Base-by-base conservation (phyloP, 2,888 invertebrate genomes). In the Andrena fulva region DNA sequence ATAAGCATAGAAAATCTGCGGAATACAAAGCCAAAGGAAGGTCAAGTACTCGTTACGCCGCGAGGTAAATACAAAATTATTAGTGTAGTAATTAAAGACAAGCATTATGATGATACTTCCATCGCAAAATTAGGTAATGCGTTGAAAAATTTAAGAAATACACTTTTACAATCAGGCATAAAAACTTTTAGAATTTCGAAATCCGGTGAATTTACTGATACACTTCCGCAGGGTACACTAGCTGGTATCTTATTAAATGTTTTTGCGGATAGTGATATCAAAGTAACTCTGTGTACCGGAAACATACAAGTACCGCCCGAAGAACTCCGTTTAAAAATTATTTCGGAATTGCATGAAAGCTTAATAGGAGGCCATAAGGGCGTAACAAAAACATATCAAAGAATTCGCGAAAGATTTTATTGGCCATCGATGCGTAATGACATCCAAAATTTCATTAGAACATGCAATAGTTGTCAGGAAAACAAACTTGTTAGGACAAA, bases 401-500 rank as follows among this genome's bases (percentile, higher is more conserved):
- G 60, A 60, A 60, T 60, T 31, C 60, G 60, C 0, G 60, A 60
- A 31, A 60, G 7, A 31, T 60, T 31, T 31, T 60, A 60, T 31
- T 60, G 60, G 60, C 60, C 60, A 5, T 29, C 27, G 5, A 29
- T 60, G 29, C 60, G 60, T 60, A 60, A 64, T 1, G 48, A 64
- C 1, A 20, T 64, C 48, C 48, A 64, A 20, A 64, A 48, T 48
- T 64, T 64, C n/a, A 64, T 64, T 10, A 35, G 64, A 35, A 48
- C 64, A 6, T 64, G 64, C 20, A 10, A 42, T 64, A 60, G 60
- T 31, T 60, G 60, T 7, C 27, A 60, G 16, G 29, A 31, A 29
- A 27, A 60, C 4, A 60, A 60, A 60, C 16, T 60, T 16, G 60
- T 60, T 7, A 27, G 31, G 16, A 29, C 60, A 29, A 60, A n/a